phyloP scores from a whole-genome alignment of 1,140 invertebrate genomes.

The Atta colombica region DNA sequence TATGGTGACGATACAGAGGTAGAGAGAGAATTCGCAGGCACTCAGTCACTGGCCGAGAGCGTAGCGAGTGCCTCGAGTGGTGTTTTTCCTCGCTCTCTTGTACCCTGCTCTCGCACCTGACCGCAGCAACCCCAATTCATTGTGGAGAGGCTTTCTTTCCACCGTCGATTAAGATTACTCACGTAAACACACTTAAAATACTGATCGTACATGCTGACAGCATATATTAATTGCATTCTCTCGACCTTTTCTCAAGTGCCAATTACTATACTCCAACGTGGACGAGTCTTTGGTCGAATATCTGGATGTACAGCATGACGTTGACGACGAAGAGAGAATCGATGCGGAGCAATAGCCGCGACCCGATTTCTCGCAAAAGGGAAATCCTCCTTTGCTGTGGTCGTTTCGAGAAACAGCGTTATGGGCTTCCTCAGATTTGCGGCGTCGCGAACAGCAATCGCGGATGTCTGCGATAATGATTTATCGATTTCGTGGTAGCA shows the following conservation, averaged over 20 bases:
- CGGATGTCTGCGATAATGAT: constrained; percentile 38
- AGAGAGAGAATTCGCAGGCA: constrained; percentile 61
- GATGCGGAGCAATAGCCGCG: constrained; percentile 52
- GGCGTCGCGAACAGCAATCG: constrained; percentile 44
- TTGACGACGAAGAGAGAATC: constrained; percentile 49
- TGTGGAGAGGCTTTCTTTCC: constrained; percentile 65
- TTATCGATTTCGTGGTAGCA: constrained; percentile 49
- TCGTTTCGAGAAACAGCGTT: constrained; percentile 55
- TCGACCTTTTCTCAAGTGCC: constrained; percentile 75
- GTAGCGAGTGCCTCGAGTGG: constrained; percentile 66
- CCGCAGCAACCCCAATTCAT: constrained; percentile 61
- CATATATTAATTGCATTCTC: constrained; percentile 74
- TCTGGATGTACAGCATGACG: constrained; percentile 26
- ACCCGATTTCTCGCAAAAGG: constrained; percentile 64
- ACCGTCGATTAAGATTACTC: constrained; percentile 81
- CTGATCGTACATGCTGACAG: constrained; percentile 38
- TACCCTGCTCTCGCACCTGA: constrained; percentile 60
- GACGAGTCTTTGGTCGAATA: constrained; percentile 29
- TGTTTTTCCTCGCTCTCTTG: constrained; percentile 60
- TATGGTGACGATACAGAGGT: constrained; percentile 53
- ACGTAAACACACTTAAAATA: constrained; percentile 79
- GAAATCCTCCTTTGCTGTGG: constrained; percentile 58
- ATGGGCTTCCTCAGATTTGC: constrained; percentile 51
- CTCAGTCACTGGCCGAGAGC: constrained; percentile 70
- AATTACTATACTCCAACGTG: constrained; percentile 34